Percentiles rank a stretch among this genome's conserved stretches.
Conservation (phyloP, 1,140 invertebrate genomes). For the Pomacea maculata region DNA sequence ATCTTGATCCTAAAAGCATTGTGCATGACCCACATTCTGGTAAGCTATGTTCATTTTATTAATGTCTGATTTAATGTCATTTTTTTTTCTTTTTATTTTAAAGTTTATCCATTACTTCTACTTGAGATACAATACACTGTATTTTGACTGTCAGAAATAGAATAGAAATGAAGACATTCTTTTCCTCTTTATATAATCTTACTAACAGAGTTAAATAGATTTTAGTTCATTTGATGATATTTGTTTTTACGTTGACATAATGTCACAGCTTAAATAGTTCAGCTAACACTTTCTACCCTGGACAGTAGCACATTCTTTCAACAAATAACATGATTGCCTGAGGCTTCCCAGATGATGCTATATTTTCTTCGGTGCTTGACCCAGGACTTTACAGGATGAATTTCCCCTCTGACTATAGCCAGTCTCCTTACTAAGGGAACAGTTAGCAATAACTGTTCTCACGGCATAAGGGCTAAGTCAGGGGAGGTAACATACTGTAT, state of each 20-base stretch:
- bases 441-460: no score
- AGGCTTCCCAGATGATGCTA: no score
- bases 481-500: no score
- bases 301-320: no score
- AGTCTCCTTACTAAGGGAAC: no score
- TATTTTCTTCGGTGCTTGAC: no score
- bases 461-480: no score
- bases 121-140: background rate
- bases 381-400: no score
- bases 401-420: no score
- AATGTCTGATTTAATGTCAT: background rate
- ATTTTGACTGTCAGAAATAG: background rate
- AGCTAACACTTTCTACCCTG: no score
- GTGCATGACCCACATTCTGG: background rate
- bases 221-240: background rate
- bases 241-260: background rate
- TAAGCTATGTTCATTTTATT: background rate
- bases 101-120: background rate
- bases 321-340: no score
- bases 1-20: slow-evolving; percentile 21
- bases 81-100: background rate
- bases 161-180: background rate
- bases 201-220: background rate
- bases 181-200: background rate
- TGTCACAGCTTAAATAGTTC: no score